Percentiles rank a stretch among this genome's conserved stretches.
These are phyloP conservation scores for Aproaerema taeniolella DNA, from an alignment of 2,888 invertebrate genomes.

Conservation along the genomic window DNA sequence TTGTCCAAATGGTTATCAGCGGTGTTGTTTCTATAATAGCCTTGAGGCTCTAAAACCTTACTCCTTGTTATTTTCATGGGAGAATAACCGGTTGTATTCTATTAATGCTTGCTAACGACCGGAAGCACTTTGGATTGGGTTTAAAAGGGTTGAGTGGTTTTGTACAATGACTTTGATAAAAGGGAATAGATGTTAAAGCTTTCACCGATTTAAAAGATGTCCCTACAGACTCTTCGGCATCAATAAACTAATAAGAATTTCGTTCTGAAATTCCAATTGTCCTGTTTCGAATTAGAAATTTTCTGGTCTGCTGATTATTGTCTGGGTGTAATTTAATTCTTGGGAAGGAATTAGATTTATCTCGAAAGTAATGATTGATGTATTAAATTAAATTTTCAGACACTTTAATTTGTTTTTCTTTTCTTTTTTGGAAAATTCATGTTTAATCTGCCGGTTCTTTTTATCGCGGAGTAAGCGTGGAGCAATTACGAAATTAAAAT, in stretches of 20 bases:
- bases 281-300: slow-evolving; percentile 9
- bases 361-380: too few relatives aligned
- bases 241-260: slow-evolving; percentile 45
- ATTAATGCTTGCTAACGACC: slow-evolving; percentile 76
- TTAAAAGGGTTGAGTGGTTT: slow-evolving; percentile 77
- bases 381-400: too few relatives aligned
- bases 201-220: slow-evolving; percentile 71
- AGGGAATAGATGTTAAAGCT: slow-evolving; percentile 68
- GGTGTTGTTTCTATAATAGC: slow-evolving; percentile 9
- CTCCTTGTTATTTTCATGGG: slow-evolving; percentile 71
- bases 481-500: too few relatives aligned
- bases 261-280: slow-evolving; percentile 19
- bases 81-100: slow-evolving; percentile 66
- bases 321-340: background rate
- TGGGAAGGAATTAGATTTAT: background rate
- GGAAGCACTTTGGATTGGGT: slow-evolving; percentile 72
- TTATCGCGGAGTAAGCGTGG: too few relatives aligned
- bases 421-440: too few relatives aligned
- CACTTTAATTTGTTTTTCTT: too few relatives aligned
- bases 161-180: slow-evolving; percentile 73
- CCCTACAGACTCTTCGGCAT: slow-evolving; percentile 37
- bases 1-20: too few relatives aligned
- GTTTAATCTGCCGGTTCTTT: too few relatives aligned
- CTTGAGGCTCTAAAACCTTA: slow-evolving; percentile 32
- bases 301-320: background rate